Conservation (phyloP, 2,797 vertebrate species). For the Eurystomus glaucurus region DNA sequence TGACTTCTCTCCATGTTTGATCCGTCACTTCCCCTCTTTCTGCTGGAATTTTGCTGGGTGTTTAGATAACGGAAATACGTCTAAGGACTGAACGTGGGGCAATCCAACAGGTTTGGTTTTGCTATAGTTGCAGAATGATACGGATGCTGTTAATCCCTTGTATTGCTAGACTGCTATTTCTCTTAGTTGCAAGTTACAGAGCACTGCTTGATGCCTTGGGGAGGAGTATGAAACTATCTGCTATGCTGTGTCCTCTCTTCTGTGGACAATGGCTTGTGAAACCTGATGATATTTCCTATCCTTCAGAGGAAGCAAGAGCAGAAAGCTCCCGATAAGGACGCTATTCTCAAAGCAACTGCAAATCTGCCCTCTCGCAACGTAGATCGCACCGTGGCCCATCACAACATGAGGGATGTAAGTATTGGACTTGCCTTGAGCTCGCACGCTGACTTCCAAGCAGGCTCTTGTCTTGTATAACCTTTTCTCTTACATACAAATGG, state of each 20-base stretch:
- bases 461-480: background rate
- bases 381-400: constrained; percentile 92
- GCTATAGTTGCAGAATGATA: background rate
- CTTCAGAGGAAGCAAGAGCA: constrained; percentile 95
- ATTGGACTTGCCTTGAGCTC: background rate
- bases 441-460: rapidly evolving
- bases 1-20: background rate
- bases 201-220: background rate
- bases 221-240: background rate
- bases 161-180: background rate
- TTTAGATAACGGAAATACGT: background rate
- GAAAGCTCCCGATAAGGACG: constrained; percentile 97
- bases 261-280: background rate
- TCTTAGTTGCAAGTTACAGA: background rate
- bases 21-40: background rate
- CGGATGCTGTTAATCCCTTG: background rate
- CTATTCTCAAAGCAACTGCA: constrained; percentile 93
- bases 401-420: constrained; percentile 96
- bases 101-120: background rate
- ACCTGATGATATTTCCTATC: constrained; percentile 5
- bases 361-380: constrained; percentile 87
- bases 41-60: background rate
- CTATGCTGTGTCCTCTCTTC: background rate
- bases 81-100: background rate
- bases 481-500: background rate